These are phyloP conservation scores for Steinernema feltiae DNA, from an alignment of 1,140 invertebrate species.

Conservation along the genomic window DNA sequence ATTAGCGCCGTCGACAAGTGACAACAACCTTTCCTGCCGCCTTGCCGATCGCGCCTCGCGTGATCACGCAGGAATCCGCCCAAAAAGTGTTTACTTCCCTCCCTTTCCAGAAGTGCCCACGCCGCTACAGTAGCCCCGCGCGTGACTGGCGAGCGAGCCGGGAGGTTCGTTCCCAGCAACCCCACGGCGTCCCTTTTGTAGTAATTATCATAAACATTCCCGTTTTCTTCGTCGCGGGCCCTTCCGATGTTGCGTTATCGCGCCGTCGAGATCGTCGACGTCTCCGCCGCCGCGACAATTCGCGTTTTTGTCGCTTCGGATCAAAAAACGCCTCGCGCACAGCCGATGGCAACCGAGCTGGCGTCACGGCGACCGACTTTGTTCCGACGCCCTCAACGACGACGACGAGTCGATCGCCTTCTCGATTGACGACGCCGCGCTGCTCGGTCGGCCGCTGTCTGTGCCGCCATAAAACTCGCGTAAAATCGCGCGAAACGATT, in stretches of 20 bases:
- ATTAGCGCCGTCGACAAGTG: neutral
- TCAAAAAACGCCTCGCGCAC: neutral
- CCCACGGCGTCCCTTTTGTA: neutral
- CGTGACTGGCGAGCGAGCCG: too few relatives aligned
- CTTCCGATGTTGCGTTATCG: neutral
- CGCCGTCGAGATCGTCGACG: neutral
- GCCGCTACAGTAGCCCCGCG: neutral
- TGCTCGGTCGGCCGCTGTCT: too few relatives aligned
- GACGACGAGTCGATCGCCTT: neutral
- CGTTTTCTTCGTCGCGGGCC: neutral
- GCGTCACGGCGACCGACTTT: neutral
- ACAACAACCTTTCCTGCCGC: too few relatives aligned
- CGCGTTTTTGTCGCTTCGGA: neutral
- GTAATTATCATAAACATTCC: neutral
- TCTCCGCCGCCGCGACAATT: neutral
- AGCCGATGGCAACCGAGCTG: neutral
- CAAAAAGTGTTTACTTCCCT: too few relatives aligned
- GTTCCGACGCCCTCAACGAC: neutral
- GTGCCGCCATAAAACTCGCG: slow-evolving; percentile 12
- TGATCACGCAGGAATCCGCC: too few relatives aligned
- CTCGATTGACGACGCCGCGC: neutral
- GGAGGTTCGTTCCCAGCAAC: neutral
- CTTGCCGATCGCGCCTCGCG: too few relatives aligned
- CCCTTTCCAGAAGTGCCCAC: too few relatives aligned
- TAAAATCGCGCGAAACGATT: slow-evolving; percentile 10